These are phyloP conservation scores for Galaxias olidus DNA, from an alignment of 2,797 vertebrate genomes.

Conservation along the genomic window DNA sequence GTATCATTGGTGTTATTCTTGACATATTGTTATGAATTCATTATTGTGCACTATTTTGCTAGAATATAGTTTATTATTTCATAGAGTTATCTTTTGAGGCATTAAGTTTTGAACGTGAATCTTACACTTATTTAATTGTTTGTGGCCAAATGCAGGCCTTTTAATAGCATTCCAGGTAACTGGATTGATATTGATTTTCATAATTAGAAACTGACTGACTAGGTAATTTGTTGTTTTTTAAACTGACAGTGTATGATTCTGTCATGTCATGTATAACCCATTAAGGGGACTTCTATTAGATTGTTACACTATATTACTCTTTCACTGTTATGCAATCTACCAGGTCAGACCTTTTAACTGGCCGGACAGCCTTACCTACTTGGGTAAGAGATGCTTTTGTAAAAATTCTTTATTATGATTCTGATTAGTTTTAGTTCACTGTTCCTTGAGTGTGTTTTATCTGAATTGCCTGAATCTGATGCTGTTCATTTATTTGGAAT, in stretches of 20 bases:
- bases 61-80: constrained; percentile 65
- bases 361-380: constrained; percentile 18
- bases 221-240: constrained; percentile 24
- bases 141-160: constrained; percentile 31
- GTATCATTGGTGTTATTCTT: constrained; percentile 59
- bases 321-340: constrained; percentile 20
- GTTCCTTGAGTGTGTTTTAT: constrained; percentile 43
- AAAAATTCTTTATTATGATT: constrained; percentile 29
- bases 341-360: constrained; percentile 28
- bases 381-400: constrained; percentile 50
- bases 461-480: constrained; percentile 50
- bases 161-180: constrained; percentile 20
- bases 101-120: constrained; percentile 40
- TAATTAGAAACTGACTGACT: constrained; percentile 16
- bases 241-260: constrained; percentile 36
- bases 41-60: constrained; percentile 73
- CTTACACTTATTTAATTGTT: constrained; percentile 37
- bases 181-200: background rate
- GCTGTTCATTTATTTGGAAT: constrained; percentile 57
- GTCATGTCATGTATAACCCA: background rate
- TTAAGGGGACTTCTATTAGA: constrained; percentile 22
- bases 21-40: constrained; percentile 48
- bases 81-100: constrained; percentile 18
- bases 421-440: constrained; percentile 6
- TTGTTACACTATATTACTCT: constrained; percentile 36